Conservation (phyloP, 2,113 vertebrate genomes). For the Cathartes aura region DNA sequence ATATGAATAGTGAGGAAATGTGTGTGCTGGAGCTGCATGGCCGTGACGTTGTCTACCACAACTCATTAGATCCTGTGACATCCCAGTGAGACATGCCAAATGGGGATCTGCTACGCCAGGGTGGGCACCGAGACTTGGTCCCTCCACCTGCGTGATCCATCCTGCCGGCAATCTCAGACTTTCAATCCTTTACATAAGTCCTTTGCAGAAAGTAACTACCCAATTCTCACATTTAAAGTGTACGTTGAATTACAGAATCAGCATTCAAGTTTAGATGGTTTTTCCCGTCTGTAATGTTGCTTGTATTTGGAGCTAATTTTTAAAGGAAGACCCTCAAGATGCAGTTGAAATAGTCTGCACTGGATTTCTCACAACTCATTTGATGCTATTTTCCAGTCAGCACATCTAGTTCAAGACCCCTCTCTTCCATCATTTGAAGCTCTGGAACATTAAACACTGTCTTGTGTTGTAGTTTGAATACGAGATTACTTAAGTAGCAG, state of each 20-base stretch:
- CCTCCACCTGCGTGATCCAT: neutral
- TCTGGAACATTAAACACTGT: constrained; percentile 43
- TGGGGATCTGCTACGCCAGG: neutral
- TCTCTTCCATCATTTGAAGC: constrained; percentile 41
- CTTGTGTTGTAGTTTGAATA: constrained; percentile 35
- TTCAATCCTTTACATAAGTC: neutral
- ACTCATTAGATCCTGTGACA: neutral
- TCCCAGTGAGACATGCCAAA: rapidly evolving
- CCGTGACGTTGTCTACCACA: neutral
- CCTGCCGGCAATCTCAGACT: neutral
- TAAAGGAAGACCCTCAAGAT: neutral
- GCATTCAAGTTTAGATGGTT: rapidly evolving
- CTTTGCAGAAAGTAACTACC: neutral
- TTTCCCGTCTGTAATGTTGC: neutral
- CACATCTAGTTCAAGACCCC: constrained; percentile 17
- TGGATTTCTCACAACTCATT: constrained; percentile 13
- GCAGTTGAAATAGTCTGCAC: neutral
- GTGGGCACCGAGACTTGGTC: rapidly evolving
- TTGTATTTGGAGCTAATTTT: neutral
- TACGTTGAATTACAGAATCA: neutral
- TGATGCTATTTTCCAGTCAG: neutral
- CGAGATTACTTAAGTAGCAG: constrained; percentile 7
- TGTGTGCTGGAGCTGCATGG: neutral
- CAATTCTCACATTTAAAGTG: neutral
- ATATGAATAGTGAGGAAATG: neutral